Evolutionary conservation across 2,113 vertebrate genomes (phyloP).

Genomic region (Phalacrocorax brasilianus): DNA sequence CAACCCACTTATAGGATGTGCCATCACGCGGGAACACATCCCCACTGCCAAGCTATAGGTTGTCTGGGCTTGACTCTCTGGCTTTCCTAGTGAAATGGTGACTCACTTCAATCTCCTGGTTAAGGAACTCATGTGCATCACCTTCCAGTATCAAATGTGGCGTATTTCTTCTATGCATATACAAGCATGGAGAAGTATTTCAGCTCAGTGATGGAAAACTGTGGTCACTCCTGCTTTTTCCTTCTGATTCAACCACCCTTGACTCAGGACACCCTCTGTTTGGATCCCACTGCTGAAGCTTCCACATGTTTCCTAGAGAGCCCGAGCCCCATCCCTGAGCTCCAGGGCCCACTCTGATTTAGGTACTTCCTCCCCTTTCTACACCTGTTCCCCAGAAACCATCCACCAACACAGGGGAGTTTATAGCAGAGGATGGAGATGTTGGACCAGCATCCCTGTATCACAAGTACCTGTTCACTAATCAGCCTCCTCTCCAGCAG

Average conservation of each 20-base stretch:
- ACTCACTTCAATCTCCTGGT: slow-evolving; percentile 2
- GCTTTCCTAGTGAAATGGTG: background rate
- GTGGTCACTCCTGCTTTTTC: background rate
- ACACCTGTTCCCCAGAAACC: background rate
- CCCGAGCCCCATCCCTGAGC: background rate
- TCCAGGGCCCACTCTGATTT: background rate
- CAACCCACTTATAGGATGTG: background rate
- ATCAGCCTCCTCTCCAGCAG: background rate
- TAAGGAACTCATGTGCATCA: background rate
- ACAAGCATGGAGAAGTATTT: background rate
- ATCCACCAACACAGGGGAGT: background rate
- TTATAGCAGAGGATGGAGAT: background rate
- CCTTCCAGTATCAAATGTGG: background rate
- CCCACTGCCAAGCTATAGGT: background rate
- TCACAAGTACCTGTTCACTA: background rate
- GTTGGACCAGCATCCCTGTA: background rate
- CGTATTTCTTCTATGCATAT: background rate
- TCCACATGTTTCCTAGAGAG: background rate
- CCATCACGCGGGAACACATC: background rate
- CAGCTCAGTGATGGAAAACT: background rate
- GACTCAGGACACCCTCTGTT: background rate
- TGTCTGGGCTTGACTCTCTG: slow-evolving; percentile 6
- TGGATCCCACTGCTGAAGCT: background rate
- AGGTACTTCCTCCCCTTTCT: background rate
- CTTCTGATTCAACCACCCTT: background rate